A percentile compares a stretch with the other conserved stretches of the same genome.
Conservation (phyloP, 2,888 invertebrate genomes). For the Hermaeophaga mercurialis region DNA sequence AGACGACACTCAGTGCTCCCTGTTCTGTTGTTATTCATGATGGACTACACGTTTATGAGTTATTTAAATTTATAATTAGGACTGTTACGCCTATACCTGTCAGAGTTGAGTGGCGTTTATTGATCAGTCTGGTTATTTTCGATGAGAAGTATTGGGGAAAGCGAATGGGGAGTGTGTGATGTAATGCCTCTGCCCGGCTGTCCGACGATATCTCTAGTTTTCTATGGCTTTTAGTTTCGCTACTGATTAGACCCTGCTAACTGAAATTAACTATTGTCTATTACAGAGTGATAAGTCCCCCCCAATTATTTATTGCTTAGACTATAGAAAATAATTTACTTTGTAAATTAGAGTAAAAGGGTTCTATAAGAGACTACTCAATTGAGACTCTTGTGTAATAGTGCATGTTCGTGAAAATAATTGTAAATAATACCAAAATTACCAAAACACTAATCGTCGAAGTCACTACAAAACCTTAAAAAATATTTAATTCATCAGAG, state of each 20-base stretch:
- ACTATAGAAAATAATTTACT: too few species aligned
- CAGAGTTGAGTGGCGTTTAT: slow-evolving; percentile 11
- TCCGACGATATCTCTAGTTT: not conserved
- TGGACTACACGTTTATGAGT: slow-evolving; percentile 8
- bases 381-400: too few species aligned
- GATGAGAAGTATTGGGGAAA: not conserved
- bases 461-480: too few species aligned
- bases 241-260: not conserved
- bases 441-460: too few species aligned
- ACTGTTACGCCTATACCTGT: slow-evolving; percentile 6
- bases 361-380: too few species aligned
- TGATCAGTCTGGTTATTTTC: slow-evolving; percentile 4
- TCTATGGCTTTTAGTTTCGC: slow-evolving; percentile 6
- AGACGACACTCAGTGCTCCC: slow-evolving; percentile 4
- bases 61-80: slow-evolving; percentile 20
- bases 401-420: too few species aligned
- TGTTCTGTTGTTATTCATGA: slow-evolving; percentile 11
- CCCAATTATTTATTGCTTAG: too few species aligned
- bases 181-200: not conserved
- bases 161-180: not conserved
- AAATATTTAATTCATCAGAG: too few species aligned
- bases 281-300: not conserved
- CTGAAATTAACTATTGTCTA: not conserved
- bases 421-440: too few species aligned
- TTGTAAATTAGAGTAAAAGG: too few species aligned